A percentile compares a stretch with the other conserved stretches of the same genome.
Evolutionary conservation across 2,113 vertebrate genomes (phyloP).

Genomic region (Aythya baeri): DNA sequence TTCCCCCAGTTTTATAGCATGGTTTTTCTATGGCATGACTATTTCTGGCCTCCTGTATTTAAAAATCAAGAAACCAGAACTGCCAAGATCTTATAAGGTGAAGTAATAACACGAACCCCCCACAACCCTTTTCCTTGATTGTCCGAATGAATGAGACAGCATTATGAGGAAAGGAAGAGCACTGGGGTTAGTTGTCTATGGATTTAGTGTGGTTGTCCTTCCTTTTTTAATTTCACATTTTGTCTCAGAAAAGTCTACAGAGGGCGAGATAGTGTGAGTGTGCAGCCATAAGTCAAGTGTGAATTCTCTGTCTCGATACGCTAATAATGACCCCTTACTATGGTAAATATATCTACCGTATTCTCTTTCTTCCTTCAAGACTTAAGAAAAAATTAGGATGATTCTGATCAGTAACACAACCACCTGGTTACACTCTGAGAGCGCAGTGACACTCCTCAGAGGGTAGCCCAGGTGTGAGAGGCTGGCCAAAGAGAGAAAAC

Average conservation of each 20-base stretch:
- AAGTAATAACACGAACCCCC: neutral
- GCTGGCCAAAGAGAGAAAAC: neutral
- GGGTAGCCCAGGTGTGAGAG: neutral
- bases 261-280: neutral
- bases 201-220: neutral
- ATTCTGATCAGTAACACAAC: neutral
- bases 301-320: neutral
- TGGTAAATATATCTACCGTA: neutral
- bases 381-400: neutral
- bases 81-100: conserved; percentile 85
- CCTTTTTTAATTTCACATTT: neutral
- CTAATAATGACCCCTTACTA: neutral
- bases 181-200: neutral
- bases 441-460: neutral
- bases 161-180: neutral
- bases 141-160: neutral
- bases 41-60: conserved; percentile 87
- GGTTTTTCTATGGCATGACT: conserved; percentile 87
- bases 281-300: neutral
- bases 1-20: conserved; percentile 83
- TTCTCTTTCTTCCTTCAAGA: neutral
- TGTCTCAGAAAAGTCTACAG: neutral
- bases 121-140: neutral
- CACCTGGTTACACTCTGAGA: neutral
- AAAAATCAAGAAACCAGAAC: conserved; percentile 86